These are phyloP conservation scores for Huso huso DNA, from an alignment of 2,797 vertebrate species.

Conservation along the genomic window DNA sequence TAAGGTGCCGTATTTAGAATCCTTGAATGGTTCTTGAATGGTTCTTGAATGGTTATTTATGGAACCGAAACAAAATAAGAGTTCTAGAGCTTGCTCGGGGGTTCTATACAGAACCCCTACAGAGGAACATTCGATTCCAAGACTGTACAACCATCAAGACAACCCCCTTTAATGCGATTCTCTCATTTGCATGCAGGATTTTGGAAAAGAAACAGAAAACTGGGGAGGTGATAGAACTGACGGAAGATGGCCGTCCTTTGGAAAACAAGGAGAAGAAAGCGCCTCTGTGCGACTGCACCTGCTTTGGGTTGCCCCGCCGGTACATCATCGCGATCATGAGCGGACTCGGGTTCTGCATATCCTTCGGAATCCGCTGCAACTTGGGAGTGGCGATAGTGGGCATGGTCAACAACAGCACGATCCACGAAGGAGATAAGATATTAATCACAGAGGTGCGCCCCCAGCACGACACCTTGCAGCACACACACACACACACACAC, in stretches of 20 bases:
- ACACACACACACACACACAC: background rate
- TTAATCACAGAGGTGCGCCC: slow-evolving; percentile 78
- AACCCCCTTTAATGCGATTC: too few relatives aligned
- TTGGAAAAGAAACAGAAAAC: slow-evolving; percentile 81
- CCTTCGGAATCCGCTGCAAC: slow-evolving; percentile 97
- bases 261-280: slow-evolving; percentile 63
- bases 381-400: slow-evolving; percentile 96
- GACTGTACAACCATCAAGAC: too few relatives aligned
- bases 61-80: too few relatives aligned
- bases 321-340: slow-evolving; percentile 99
- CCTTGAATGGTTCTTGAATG: too few relatives aligned
- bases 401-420: slow-evolving; percentile 97
- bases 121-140: too few relatives aligned
- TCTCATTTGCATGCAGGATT: slow-evolving; percentile 52
- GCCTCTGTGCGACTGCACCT: slow-evolving; percentile 86
- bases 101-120: too few relatives aligned
- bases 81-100: too few relatives aligned
- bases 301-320: slow-evolving; percentile 88
- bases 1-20: too few relatives aligned
- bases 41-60: too few relatives aligned
- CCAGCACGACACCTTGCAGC: slow-evolving; percentile 14
- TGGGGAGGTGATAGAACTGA: slow-evolving; percentile 88
- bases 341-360: slow-evolving; percentile 97
- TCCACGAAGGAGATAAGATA: slow-evolving; percentile 84
- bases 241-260: slow-evolving; percentile 85